phyloP scores from a whole-genome alignment of 2,797 vertebrate genomes.

The Acrocephalus scirpaceus region DNA sequence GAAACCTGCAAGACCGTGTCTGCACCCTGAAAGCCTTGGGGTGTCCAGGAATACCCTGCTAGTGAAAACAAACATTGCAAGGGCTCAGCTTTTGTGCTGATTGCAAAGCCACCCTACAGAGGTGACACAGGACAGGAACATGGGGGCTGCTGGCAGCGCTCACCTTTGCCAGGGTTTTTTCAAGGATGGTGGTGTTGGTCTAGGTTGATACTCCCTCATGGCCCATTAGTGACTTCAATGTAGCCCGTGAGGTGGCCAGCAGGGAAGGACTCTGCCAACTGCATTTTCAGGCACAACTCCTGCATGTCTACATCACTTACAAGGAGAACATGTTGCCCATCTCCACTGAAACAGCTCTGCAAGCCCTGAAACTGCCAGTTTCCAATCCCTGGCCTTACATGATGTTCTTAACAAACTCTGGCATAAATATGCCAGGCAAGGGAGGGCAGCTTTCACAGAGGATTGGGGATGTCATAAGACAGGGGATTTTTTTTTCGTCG shows the following conservation, averaged over 20 bases:
- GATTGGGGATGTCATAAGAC: background rate
- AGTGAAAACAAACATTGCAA: accelerated
- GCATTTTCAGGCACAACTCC: background rate
- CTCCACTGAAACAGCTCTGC: background rate
- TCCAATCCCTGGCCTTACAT: background rate
- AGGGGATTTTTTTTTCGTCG: background rate
- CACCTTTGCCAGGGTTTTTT: background rate
- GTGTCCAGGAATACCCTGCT: background rate
- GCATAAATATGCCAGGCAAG: slow-evolving; percentile 30
- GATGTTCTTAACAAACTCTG: slow-evolving; percentile 36
- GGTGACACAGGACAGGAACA: background rate
- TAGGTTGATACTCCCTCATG: background rate
- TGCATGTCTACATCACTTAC: background rate
- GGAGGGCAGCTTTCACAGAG: background rate
- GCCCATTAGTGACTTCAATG: background rate
- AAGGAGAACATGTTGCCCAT: background rate
- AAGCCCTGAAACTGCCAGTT: slow-evolving; percentile 27
- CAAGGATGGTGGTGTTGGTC: background rate
- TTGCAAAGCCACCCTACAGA: background rate
- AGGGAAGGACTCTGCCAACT: background rate
- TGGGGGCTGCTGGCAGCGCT: background rate
- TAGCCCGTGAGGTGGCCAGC: background rate
- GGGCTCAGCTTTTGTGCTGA: background rate
- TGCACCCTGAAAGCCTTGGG: background rate
- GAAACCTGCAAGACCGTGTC: background rate